A percentile compares a stretch with the other conserved stretches of the same genome.
Conservation (phyloP, 2,888 invertebrate species). For the Pedicia rivosa region DNA sequence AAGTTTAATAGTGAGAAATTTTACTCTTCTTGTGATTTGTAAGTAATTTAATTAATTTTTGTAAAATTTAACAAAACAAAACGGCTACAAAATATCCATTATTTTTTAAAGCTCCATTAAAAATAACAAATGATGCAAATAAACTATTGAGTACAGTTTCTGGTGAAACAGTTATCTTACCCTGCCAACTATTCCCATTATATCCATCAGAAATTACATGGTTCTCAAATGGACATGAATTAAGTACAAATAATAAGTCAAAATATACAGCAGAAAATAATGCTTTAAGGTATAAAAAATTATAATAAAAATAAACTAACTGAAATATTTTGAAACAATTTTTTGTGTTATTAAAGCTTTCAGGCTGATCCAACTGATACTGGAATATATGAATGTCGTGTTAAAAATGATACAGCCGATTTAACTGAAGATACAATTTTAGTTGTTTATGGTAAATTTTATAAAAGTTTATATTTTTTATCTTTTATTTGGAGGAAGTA, state of each 20-base stretch:
- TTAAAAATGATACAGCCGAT: conserved; percentile 35
- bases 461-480: no score
- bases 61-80: neutral
- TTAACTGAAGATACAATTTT: conserved; percentile 28
- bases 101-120: conserved; percentile 32
- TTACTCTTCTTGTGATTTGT: conserved; percentile 31
- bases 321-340: no score
- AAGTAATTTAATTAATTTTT: conserved; percentile 11
- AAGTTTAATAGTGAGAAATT: conserved; percentile 30
- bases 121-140: conserved; percentile 19
- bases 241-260: neutral
- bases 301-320: no score
- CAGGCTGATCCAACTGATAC: conserved; percentile 37
- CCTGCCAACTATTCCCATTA: conserved; percentile 33
- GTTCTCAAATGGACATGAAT: conserved; percentile 23
- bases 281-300: no score
- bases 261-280: no score
- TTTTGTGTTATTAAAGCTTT: conserved; percentile 28
- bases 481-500: no score
- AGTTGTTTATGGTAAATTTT: conserved; percentile 30
- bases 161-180: conserved; percentile 35
- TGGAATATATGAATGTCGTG: conserved; percentile 41
- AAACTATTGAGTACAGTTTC: conserved; percentile 28
- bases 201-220: conserved; percentile 36
- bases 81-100: no score